Base-by-base conservation (phyloP, 2,888 invertebrate genomes). In the Agapetus fuscipes region DNA sequence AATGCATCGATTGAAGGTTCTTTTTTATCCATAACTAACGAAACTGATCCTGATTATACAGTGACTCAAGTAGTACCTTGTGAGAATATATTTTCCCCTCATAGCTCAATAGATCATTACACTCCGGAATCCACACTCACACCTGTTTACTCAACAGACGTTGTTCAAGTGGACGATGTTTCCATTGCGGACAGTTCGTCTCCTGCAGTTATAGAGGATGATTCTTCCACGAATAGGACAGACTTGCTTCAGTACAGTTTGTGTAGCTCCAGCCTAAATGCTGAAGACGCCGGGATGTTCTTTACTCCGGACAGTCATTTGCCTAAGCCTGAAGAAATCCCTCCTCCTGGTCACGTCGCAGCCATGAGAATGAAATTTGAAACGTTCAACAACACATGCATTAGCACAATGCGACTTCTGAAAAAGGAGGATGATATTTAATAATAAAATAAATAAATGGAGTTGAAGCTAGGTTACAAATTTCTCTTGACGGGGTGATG, bases 361-460 rank as follows among this genome's bases (percentile, higher is more conserved):
- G 70, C 70, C 11, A 69, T 70, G 69, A 50, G 69, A 10, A 68
- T 69, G 48, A 52, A 66, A 7, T 70, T 69, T 53, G 70, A 70
- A 50, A 69, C 62, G 36, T 64, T 69, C 64, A 69, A 68, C 15
- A 45, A 38, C 28, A 35, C 45, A 14, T 44, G 40, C 17, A 28
- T 39, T 11, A 45, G 34, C 41, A 43, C 40, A 6, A 43, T 45
- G 45, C 37, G 45, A 29, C 42, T 48, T 27, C 28, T 43, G 34
- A 48, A 44, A 26, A 48, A 43, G 31, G 35, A 38, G 5, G 48
- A 48, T 14, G 44, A 41, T 12, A n/a, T n/a, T n/a, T n/a, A n/a
- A n/a, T n/a, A n/a, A n/a, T n/a, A n/a, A n/a, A n/a, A n/a, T n/a
- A n/a, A n/a, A n/a, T n/a, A n/a, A n/a, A n/a, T n/a, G n/a, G n/a